Base-by-base conservation (phyloP, 2,888 invertebrate species). In the Busseola fusca region DNA sequence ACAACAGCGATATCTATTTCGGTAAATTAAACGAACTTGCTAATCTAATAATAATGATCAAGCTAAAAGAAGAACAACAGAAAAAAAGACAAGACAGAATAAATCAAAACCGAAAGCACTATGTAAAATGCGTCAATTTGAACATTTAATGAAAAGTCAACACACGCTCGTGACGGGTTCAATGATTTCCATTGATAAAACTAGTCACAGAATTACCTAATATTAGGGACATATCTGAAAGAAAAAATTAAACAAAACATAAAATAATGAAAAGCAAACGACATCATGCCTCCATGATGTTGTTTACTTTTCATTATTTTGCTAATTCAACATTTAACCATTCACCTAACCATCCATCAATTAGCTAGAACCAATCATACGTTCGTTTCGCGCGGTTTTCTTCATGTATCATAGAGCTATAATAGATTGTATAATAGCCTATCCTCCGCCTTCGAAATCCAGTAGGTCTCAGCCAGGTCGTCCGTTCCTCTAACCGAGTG, bases 1-100 rank as follows among this genome's bases (percentile, higher is more conserved):
- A 37, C 7, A 37, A 25, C 81, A 58, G 74, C 80, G 76, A 84
- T 87, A 89, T 86, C 85, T 87, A 87, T 87, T 76, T 5, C 21
- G 18, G 0, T 57, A 42, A 14, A 25, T 27, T 27, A 21, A 42
- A 25, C 10, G 21, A 3, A 27, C n/a, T 16, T 10, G 10, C 5
- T 10, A 18, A 59, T 40, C 18, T 25, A 21, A 50, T 40, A 50
- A 48, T 12, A 52, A 3, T 14, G 14, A 14, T 3, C n/a, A 16
- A 27, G 10, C 27, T 14, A 37, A 30, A 12, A 57, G 30, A 27
- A 37, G 18, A 16, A 60, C 18, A 4, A 45, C 21, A 45, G 52
- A 63, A 48, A 21, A 54, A 25, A 25, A 3, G n/a, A 64, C 21
- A 59, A 58, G n/a, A 42, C 10, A 10, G 21, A 54, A 62, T 48